Evolutionary conservation across 1,140 invertebrate species (phyloP).

Genomic region (Ips typographus): DNA sequence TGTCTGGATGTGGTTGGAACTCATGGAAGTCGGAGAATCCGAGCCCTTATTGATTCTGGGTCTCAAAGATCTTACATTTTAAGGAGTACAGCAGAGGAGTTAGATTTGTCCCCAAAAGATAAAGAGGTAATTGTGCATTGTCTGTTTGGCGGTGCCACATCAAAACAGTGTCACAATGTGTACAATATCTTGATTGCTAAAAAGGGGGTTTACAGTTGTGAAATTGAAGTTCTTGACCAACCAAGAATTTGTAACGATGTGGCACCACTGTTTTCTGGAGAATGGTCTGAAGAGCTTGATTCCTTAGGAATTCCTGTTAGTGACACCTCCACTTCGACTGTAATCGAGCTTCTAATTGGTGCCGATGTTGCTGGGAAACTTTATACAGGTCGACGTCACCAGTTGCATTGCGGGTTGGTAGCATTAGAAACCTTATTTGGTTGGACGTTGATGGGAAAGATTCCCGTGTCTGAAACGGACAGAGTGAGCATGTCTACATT

Average conservation of each 20-base stretch:
- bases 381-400: conserved; percentile 40
- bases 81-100: too few relatives aligned
- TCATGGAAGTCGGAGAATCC: too few relatives aligned
- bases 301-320: conserved; percentile 9
- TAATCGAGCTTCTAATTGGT: conserved; percentile 30
- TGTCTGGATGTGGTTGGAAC: too few relatives aligned
- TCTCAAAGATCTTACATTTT: too few relatives aligned
- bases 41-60: too few relatives aligned
- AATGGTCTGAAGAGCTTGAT: conserved; percentile 28
- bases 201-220: background rate
- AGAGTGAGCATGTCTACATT: background rate
- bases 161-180: background rate
- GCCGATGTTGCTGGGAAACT: conserved; percentile 33
- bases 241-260: conserved; percentile 29
- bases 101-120: too few relatives aligned
- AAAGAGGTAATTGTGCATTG: background rate
- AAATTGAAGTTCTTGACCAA: conserved; percentile 22
- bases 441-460: conserved; percentile 47
- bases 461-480: background rate
- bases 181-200: too few relatives aligned
- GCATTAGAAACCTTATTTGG: conserved; percentile 48
- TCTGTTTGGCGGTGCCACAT: background rate
- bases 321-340: conserved; percentile 4
- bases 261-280: conserved; percentile 8
- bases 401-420: conserved; percentile 42